These are phyloP conservation scores for Mylabris sibirica DNA, from an alignment of 2,888 invertebrate species.

Conservation along the genomic window DNA sequence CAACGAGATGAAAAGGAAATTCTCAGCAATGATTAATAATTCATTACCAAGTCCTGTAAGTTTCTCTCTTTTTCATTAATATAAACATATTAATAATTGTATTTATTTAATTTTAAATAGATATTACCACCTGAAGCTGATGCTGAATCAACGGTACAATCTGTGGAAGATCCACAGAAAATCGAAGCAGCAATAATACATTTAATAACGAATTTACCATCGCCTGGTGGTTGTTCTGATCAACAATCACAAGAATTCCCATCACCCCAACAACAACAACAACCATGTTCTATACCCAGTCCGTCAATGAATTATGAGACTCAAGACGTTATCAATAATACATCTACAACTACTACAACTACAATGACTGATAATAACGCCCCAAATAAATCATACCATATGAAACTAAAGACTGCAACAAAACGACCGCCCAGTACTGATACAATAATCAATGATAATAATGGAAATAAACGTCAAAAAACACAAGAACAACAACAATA, in stretches of 20 bases:
- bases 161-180: constrained; percentile 75
- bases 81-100: background rate
- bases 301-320: constrained; percentile 47
- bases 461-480: constrained; percentile 49
- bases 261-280: constrained; percentile 21
- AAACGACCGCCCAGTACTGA: constrained; percentile 51
- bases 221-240: constrained; percentile 53
- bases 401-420: constrained; percentile 47
- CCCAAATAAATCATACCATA: constrained; percentile 41
- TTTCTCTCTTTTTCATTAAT: constrained; percentile 12
- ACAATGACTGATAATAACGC: constrained; percentile 36
- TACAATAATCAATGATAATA: constrained; percentile 35
- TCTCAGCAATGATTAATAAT: constrained; percentile 69
- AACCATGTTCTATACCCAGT: constrained; percentile 43
- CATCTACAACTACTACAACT: constrained; percentile 26
- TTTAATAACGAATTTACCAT: constrained; percentile 67
- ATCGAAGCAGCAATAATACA: constrained; percentile 77
- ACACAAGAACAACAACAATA: constrained; percentile 38
- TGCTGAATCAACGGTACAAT: constrained; percentile 51
- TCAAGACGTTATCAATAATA: constrained; percentile 53
- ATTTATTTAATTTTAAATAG: background rate
- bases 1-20: constrained; percentile 81
- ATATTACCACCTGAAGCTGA: constrained; percentile 15
- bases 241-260: constrained; percentile 27
- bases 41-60: constrained; percentile 30